These are phyloP conservation scores for Acholoe squamosa DNA, from an alignment of 2,888 invertebrate species.

Conservation along the genomic window DNA sequence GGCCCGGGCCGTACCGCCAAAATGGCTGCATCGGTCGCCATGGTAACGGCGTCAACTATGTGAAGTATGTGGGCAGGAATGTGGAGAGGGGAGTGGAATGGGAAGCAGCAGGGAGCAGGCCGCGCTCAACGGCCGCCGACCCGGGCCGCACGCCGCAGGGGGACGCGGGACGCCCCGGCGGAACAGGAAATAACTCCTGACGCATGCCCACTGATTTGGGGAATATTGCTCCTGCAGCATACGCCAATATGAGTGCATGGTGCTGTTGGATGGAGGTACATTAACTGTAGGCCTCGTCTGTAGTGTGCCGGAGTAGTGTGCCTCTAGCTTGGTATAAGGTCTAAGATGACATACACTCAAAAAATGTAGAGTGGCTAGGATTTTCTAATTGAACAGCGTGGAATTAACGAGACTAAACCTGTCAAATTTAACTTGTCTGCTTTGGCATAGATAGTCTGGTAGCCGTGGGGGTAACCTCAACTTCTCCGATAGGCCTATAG, in stretches of 20 bases:
- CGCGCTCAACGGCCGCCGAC: neutral
- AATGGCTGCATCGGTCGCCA: slow-evolving; percentile 51
- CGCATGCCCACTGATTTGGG: slow-evolving; percentile 46
- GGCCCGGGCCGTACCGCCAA: slow-evolving; percentile 10
- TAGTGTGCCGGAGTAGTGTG: too few relatives aligned
- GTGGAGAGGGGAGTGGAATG: neutral
- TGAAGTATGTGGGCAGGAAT: slow-evolving; percentile 54
- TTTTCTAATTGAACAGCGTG: too few relatives aligned
- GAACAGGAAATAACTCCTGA: slow-evolving; percentile 55
- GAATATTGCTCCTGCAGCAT: neutral
- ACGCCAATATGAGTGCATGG: slow-evolving; percentile 5
- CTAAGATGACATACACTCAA: too few relatives aligned
- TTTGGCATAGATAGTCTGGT: too few relatives aligned
- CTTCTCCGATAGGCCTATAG: too few relatives aligned
- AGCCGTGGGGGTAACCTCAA: too few relatives aligned
- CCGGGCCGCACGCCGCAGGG: slow-evolving; percentile 22
- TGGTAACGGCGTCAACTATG: slow-evolving; percentile 60
- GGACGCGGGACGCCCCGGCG: slow-evolving; percentile 22
- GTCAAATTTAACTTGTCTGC: too few relatives aligned
- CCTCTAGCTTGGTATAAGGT: too few relatives aligned
- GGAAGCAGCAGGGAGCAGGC: slow-evolving; percentile 39
- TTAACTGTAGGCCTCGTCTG: too few relatives aligned
- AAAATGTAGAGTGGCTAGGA: too few relatives aligned
- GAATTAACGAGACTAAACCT: too few relatives aligned
- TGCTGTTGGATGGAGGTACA: too few relatives aligned